Base-by-base conservation (phyloP, 2,113 vertebrate genomes). In the Xerus inauris region DNA sequence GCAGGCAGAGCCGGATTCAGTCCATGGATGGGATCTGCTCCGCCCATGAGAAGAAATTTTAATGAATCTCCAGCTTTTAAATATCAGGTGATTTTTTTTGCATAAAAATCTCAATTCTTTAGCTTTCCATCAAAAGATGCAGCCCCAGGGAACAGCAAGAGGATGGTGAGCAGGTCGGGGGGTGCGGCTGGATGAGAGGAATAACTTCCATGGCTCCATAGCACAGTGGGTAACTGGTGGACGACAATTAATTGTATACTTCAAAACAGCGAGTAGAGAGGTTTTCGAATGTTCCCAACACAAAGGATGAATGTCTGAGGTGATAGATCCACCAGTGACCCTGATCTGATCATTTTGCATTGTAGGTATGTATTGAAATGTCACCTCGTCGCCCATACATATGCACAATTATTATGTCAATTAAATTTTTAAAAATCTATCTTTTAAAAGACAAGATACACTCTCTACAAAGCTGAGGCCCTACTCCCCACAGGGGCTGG, bases 61-160 rank as follows among this genome's bases (percentile, higher is more conserved):
- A 92, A 40, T 7, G 45, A 83, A 28, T 47, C 20, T 28, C 59
- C 51, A 75, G 64, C 47, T 54, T 79, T 89, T 72, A 77, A 95
- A 57, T 77, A 79, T 26, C 59, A 47, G 71, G 28, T 4, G 17
- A 45, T 4, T 62, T 42, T 84, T 42, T 42, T 84, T 42, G 81
- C 54, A 88, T 82, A 76, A 85, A 96, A 94, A 76, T 76, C 49
- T 57, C 26, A 13, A 76, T 89, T 75, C 51, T 45, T 57, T 77
- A 72, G 30, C 35, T 69, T 91, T 88, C 47, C 42, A 26, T 42
- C 54, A 65, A 79, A 67, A 92, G 65, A 49, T 8, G 26, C 32
- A 26, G 64, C 14, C 42, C 81, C 62, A 24, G 59, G 62, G 32
- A 30, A 32, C 24, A 20, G 30, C 47, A 30, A 19, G 65, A 67